phyloP scores from a whole-genome alignment of 2,888 invertebrate species.

The Glaucopsyche alexis region DNA sequence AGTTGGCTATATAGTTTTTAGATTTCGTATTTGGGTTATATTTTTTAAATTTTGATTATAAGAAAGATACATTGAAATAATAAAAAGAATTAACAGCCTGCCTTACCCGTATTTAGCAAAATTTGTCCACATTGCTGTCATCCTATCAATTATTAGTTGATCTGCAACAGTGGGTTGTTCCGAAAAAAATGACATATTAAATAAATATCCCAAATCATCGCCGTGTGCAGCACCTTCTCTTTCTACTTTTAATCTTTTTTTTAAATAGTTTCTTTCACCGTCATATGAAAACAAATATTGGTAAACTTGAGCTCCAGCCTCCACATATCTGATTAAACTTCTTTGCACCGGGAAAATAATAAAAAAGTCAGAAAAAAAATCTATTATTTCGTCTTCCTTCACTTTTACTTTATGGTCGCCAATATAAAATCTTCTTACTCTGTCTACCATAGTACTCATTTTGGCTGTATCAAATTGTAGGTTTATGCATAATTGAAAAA shows the following conservation, averaged over 20 bases:
- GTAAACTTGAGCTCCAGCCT: constrained; percentile 45
- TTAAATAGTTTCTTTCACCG: constrained; percentile 51
- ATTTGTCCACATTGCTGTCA: constrained; percentile 47
- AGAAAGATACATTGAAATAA: not conserved
- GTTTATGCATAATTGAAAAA: not conserved
- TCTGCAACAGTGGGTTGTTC: constrained; percentile 36
- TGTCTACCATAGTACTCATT: constrained; percentile 39
- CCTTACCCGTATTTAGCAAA: constrained; percentile 44
- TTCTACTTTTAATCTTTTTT: constrained; percentile 40
- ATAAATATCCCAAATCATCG: constrained; percentile 50
- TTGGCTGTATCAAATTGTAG: not conserved
- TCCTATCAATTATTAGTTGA: constrained; percentile 47
- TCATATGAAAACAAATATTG: constrained; percentile 52
- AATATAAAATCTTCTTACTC: constrained; percentile 50
- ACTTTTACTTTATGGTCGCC: constrained; percentile 46
- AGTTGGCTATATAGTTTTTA: not conserved
- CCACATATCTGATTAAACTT: constrained; percentile 46
- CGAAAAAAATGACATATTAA: constrained; percentile 37
- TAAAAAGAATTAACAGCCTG: not conserved
- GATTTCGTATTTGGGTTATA: too few relatives aligned
- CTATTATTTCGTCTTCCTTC: constrained; percentile 39
- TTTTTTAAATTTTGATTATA: too few relatives aligned
- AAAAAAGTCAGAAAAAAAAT: constrained; percentile 49
- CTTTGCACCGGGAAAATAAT: constrained; percentile 46
- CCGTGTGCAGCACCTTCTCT: constrained; percentile 43